Conservation (phyloP, 2,797 vertebrate genomes). For the Zalophus californianus region DNA sequence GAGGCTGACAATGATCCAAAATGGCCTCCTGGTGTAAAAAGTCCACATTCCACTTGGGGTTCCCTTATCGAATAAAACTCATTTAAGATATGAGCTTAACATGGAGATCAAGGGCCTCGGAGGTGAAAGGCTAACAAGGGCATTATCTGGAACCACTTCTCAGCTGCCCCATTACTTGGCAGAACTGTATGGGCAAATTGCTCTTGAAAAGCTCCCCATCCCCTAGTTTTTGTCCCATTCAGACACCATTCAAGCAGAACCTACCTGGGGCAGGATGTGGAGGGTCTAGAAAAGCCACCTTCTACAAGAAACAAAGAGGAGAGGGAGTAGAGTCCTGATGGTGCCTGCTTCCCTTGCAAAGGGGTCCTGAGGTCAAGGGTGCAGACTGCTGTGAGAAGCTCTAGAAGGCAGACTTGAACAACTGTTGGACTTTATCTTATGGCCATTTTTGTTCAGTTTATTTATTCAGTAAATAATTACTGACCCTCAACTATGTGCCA, state of each 20-base stretch:
- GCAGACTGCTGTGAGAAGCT: neutral
- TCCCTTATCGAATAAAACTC: neutral
- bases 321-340: neutral
- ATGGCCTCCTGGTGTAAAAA: neutral
- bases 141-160: neutral
- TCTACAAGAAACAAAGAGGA: neutral
- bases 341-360: neutral
- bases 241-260: neutral
- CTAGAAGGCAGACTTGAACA: neutral
- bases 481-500: neutral
- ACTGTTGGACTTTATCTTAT: neutral
- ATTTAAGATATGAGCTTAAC: neutral
- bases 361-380: neutral
- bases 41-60: neutral
- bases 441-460: neutral
- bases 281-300: neutral
- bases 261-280: neutral
- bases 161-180: neutral
- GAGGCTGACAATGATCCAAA: neutral
- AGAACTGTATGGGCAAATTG: neutral
- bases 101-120: slow-evolving; percentile 27
- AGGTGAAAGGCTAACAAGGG: neutral
- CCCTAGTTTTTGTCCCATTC: neutral
- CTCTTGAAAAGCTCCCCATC: neutral
- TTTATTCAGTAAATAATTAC: neutral